These are phyloP conservation scores for Baronia brevicornis DNA, from an alignment of 2,888 invertebrate genomes.

Conservation along the genomic window DNA sequence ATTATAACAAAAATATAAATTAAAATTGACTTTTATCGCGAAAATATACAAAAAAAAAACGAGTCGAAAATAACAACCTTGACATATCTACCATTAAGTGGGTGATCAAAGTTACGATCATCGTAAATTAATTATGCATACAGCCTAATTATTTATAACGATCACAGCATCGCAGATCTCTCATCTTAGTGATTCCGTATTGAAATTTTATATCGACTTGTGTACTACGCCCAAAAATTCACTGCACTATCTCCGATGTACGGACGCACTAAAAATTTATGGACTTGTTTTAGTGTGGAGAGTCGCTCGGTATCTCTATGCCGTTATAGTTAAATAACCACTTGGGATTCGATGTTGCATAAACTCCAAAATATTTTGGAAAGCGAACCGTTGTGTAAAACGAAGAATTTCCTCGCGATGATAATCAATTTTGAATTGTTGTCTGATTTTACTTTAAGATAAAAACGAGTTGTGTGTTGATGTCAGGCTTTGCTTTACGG, in stretches of 20 bases:
- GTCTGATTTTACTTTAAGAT: too few species aligned
- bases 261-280: constrained; percentile 10
- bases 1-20: too few species aligned
- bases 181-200: constrained; percentile 37
- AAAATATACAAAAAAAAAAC: constrained; percentile 11
- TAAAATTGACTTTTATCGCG: neutral
- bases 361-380: too few species aligned
- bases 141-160: constrained; percentile 24
- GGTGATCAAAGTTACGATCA: constrained; percentile 20
- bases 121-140: constrained; percentile 26
- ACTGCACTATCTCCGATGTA: constrained; percentile 6
- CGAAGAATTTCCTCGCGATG: too few species aligned
- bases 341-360: too few species aligned
- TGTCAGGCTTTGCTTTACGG: too few species aligned
- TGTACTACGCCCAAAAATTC: constrained; percentile 11
- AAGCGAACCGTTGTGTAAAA: too few species aligned
- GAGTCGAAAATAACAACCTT: constrained; percentile 21
- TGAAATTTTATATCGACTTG: constrained; percentile 23
- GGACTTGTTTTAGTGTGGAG: constrained; percentile 7
- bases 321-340: too few species aligned
- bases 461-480: too few species aligned
- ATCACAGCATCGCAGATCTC: constrained; percentile 10
- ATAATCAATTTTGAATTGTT: too few species aligned
- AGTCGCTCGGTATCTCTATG: constrained; percentile 6
- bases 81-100: constrained; percentile 21